Evolutionary conservation across 2,888 invertebrate species (phyloP).

Genomic region (Mythimna vitellina): DNA sequence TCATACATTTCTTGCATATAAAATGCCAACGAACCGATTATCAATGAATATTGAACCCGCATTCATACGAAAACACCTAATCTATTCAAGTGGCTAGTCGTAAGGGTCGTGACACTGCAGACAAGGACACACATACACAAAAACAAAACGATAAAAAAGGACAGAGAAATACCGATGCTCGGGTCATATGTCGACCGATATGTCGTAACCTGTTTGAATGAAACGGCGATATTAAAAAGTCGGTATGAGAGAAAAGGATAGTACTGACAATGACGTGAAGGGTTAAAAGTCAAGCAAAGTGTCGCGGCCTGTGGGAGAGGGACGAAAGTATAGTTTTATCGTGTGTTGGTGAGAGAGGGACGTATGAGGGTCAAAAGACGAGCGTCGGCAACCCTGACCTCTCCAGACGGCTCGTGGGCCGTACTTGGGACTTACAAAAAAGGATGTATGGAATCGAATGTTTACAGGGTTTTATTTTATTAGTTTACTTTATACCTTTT

Average conservation of each 20-base stretch:
- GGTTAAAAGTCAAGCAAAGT: constrained; percentile 89
- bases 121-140: constrained; percentile 79
- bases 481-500: not conserved
- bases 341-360: constrained; percentile 74
- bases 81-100: constrained; percentile 90
- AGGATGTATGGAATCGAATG: constrained; percentile 55
- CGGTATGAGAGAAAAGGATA: constrained; percentile 77
- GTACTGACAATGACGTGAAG: constrained; percentile 86
- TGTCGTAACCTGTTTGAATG: constrained; percentile 89
- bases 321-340: constrained; percentile 72
- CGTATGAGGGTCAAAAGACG: constrained; percentile 87
- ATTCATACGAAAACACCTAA: constrained; percentile 89
- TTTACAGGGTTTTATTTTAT: constrained; percentile 27
- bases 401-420: constrained; percentile 82
- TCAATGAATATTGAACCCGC: constrained; percentile 89
- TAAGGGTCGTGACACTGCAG: constrained; percentile 86
- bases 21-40: constrained; percentile 87
- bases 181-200: constrained; percentile 89
- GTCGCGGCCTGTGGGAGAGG: constrained; percentile 86
- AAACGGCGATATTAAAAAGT: constrained; percentile 74
- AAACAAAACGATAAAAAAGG: constrained; percentile 77
- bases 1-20: constrained; percentile 79
- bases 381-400: constrained; percentile 89
- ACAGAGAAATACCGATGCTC: constrained; percentile 79
- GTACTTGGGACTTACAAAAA: constrained; percentile 76